Percentiles rank a stretch among this genome's conserved stretches.
These are phyloP conservation scores for Trogon surrucura DNA, from an alignment of 2,113 vertebrate species.

Conservation along the genomic window DNA sequence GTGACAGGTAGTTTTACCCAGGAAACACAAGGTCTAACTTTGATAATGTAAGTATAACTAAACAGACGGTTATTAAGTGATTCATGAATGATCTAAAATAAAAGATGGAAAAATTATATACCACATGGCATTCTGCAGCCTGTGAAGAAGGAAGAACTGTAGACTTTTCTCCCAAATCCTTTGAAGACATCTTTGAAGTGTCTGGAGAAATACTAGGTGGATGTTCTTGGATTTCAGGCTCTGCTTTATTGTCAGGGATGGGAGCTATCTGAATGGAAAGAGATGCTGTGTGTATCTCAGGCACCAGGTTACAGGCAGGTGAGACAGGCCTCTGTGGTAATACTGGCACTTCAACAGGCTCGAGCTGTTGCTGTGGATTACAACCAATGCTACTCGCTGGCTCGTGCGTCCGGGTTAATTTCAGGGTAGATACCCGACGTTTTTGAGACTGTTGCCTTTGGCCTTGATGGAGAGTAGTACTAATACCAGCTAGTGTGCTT, in stretches of 20 bases:
- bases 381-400: not conserved
- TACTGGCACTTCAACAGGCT: slow-evolving; percentile 37
- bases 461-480: slow-evolving; percentile 67
- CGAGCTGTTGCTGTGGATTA: slow-evolving; percentile 33
- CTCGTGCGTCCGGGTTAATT: slow-evolving; percentile 80
- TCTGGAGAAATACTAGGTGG: slow-evolving; percentile 77
- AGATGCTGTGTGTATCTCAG: slow-evolving; percentile 80
- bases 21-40: slow-evolving; percentile 49
- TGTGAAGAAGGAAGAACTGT: slow-evolving; percentile 70
- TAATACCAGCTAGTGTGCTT: slow-evolving; percentile 45
- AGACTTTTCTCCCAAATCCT: slow-evolving; percentile 75
- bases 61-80: slow-evolving; percentile 56
- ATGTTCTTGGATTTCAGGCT: slow-evolving; percentile 75
- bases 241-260: slow-evolving; percentile 68
- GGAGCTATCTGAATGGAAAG: slow-evolving; percentile 84
- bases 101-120: slow-evolving; percentile 75
- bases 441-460: slow-evolving; percentile 77
- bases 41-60: slow-evolving; percentile 57
- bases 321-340: slow-evolving; percentile 56
- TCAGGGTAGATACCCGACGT: slow-evolving; percentile 86
- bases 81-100: slow-evolving; percentile 52
- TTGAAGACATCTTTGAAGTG: slow-evolving; percentile 71
- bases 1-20: slow-evolving; percentile 75
- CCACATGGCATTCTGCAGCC: slow-evolving; percentile 78
- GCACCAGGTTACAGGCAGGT: slow-evolving; percentile 60